phyloP scores from a whole-genome alignment of 2,888 invertebrate genomes.

The Endotricha flammealis region DNA sequence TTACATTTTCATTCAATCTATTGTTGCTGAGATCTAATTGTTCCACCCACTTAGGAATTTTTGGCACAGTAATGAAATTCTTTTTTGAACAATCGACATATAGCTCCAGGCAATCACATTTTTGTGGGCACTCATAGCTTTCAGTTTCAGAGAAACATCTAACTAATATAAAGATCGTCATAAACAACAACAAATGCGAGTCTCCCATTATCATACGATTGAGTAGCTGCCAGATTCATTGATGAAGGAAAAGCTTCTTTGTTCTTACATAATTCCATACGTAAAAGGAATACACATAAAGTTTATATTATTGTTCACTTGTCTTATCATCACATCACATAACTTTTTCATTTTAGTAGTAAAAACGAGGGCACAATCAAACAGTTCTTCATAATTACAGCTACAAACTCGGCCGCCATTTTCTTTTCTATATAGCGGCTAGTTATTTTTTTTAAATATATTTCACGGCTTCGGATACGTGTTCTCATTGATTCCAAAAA shows the following conservation, averaged over 20 bases:
- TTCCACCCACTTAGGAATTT: constrained; percentile 87
- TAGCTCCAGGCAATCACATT: constrained; percentile 84
- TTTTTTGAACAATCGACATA: constrained; percentile 87
- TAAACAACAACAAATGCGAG: constrained; percentile 65
- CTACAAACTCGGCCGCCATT: constrained; percentile 59
- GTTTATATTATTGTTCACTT: constrained; percentile 34
- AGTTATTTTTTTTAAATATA: too few species aligned
- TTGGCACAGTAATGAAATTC: constrained; percentile 83
- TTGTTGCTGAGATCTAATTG: constrained; percentile 81
- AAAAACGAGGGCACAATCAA: constrained; percentile 31
- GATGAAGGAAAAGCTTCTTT: constrained; percentile 38
- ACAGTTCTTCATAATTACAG: constrained; percentile 54
- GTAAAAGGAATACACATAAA: constrained; percentile 30
- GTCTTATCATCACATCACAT: constrained; percentile 39
- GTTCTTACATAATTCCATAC: constrained; percentile 63
- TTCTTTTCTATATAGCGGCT: constrained; percentile 36
- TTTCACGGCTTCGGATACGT: too few species aligned
- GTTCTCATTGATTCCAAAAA: too few species aligned
- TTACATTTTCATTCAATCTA: constrained; percentile 60
- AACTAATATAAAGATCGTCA: constrained; percentile 46
- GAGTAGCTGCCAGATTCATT: constrained; percentile 54
- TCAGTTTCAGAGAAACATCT: constrained; percentile 49
- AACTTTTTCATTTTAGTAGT: constrained; percentile 47
- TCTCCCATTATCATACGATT: constrained; percentile 73
- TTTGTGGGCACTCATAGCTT: constrained; percentile 80